Evolutionary conservation across 92 coral and sea anemone genomes (phyloP), one percentile per base, ranked within the genome.

Genomic region (Meandrina meandrites): DNA sequence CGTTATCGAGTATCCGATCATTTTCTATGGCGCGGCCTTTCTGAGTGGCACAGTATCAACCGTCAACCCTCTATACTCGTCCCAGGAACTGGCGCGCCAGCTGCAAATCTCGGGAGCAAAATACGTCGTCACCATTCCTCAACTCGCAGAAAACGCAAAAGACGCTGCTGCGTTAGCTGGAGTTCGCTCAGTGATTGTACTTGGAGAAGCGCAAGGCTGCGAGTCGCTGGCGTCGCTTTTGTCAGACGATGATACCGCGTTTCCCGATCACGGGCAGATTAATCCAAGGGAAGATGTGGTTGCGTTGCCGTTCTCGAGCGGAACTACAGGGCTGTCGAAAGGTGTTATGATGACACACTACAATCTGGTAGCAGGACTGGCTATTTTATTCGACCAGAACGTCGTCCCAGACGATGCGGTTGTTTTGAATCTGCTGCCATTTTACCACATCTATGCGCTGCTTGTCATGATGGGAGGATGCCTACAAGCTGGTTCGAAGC

Each of bases 261-360:
- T 93, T 87, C 98, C 94, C 12, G 84, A 69, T n/a, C 81, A 86
- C 77, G 92, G 88, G 40, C 82, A 81, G 75, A 90, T 91, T 35
- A 87, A 95, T 87, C 86, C 91, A 57, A 93, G 88, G 75, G 94
- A 95, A 42, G 96, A 95, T 18, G 75, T 86, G 48, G 92, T 93
- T 10, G 54, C 75, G 48, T 51, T 95, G 27, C 94, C 96, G 3
- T 95, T 93, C 74, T 95, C 98, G 24, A 93, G 98, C 84, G 98
- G 98, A 4, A 95, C 98, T 28, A 95, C 98, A 54, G 98, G 98
- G 14, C 79, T 91, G 34, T 96, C 96, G 16, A 93, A 93, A 72
- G 98, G 96, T 3, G 96, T 93, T 31, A 95, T 95, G 96, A 72
- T 95, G 34, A 95, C 98, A 10, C 98, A 95, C 84, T 88, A 90